Conservation (phyloP, 2,113 vertebrate genomes). For the Bostrychus sinensis region DNA sequence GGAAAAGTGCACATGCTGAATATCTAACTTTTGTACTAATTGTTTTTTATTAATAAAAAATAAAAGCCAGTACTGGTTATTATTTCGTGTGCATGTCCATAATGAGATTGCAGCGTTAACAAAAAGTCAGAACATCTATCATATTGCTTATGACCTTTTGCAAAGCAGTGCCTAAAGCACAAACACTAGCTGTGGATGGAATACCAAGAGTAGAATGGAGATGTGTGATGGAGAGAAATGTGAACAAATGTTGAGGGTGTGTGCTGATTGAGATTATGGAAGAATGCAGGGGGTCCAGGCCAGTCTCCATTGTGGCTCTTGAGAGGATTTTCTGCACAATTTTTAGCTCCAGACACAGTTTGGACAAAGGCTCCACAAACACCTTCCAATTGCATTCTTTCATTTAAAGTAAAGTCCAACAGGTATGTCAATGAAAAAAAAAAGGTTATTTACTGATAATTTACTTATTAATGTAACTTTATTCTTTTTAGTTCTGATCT, state of each 20-base stretch:
- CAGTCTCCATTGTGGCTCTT: constrained; percentile 54
- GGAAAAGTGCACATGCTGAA: too few species aligned
- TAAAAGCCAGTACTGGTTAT: not conserved
- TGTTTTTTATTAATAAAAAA: not conserved
- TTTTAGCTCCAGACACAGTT: constrained; percentile 54
- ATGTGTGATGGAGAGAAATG: constrained; percentile 38
- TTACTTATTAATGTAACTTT: too few species aligned
- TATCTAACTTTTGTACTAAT: too few species aligned
- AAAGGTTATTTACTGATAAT: too few species aligned
- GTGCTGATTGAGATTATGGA: constrained; percentile 55
- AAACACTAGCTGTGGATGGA: not conserved
- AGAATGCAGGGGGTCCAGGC: constrained; percentile 61
- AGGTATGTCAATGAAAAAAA: too few species aligned
- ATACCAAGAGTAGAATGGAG: not conserved
- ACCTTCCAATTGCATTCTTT: not conserved
- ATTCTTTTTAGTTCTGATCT: too few species aligned
- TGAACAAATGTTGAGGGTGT: constrained; percentile 69
- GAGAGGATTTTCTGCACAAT: constrained; percentile 56
- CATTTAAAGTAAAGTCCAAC: constrained; percentile 1
- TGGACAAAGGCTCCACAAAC: constrained; percentile 18
- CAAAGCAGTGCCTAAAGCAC: not conserved
- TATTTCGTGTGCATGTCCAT: not conserved
- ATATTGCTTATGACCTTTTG: constrained; percentile 5
- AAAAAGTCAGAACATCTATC: not conserved
- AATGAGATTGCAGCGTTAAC: not conserved